Percentiles rank a stretch among this genome's conserved stretches.
Evolutionary conservation across 2,113 vertebrate species (phyloP).

Genomic region (Callipepla californica): DNA sequence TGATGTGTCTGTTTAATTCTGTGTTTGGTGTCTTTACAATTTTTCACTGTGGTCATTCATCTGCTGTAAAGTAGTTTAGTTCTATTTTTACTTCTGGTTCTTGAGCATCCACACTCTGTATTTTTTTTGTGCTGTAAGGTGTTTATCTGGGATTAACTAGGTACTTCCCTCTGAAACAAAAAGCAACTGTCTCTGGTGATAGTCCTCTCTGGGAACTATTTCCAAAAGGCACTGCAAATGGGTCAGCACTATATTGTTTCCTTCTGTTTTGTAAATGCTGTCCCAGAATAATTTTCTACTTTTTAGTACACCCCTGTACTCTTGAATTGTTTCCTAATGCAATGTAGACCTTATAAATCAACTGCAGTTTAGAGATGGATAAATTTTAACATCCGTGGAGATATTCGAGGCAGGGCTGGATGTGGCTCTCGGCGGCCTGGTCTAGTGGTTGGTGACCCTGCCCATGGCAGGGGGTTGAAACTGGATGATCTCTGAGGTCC

Average conservation of each 20-base stretch:
- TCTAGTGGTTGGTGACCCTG: no score
- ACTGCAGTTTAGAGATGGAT: not conserved
- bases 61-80: not conserved
- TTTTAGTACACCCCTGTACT: rapidly evolving
- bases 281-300: not conserved
- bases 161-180: not conserved
- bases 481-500: no score
- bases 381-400: not conserved
- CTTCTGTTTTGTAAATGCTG: not conserved
- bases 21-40: not conserved
- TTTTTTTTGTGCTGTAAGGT: not conserved
- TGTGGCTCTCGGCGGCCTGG: no score
- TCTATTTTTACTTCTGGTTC: not conserved
- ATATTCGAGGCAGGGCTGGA: no score
- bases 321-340: not conserved
- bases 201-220: not conserved
- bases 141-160: not conserved
- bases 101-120: rapidly evolving
- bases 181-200: rapidly evolving
- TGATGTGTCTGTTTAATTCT: not conserved
- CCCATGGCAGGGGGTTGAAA: no score
- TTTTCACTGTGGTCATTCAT: not conserved
- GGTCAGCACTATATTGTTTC: not conserved
- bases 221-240: not conserved
- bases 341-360: not conserved